Evolutionary conservation across 2,888 invertebrate species (phyloP), one percentile per base, ranked within the genome.

Genomic region (Plebejus argus): DNA sequence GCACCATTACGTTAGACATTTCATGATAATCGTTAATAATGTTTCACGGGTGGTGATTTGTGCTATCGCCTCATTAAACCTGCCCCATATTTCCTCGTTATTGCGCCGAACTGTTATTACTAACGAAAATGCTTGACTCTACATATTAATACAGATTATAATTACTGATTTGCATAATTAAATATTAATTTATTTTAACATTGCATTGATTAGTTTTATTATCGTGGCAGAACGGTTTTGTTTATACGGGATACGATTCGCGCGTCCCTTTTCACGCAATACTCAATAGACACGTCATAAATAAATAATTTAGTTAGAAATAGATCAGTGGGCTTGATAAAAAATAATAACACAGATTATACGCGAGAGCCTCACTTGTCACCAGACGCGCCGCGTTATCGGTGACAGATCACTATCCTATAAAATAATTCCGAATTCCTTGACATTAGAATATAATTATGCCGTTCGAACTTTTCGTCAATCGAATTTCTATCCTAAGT

Each of bases 321-420:
- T 66, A 66, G 66, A 66, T 28, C 66, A 4, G 15, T 66, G 66
- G 28, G 66, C 66, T 66, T 28, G 66, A 66, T 61, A 76, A 76
- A 76, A 85, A 87, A 85, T 85, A 89, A 91, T 89, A 87, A 85
- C 81, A 81, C 83, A 86, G 89, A 90, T 92, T 92, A 92, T 88
- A 89, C 88, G 88, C 87, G 86, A 87, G 88, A 89, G 87, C 89
- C 88, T 91, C 85, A 90, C 88, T 90, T 93, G 92, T 93, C 92
- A 93, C 92, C 92, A 90, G 89, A 86, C 85, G 89, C 84, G 86
- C 87, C 87, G 87, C 86, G 88, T 92, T 93, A 93, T 93, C 93
- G 90, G 90, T 89, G 91, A 92, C 90, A 91, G 92, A 93, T 93
- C 93, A 88, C 86, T 90, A 91, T 92, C 91, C 88, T 90, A 86